These are phyloP conservation scores for Callipepla californica DNA, from an alignment of 2,113 vertebrate genomes.

Conservation along the genomic window DNA sequence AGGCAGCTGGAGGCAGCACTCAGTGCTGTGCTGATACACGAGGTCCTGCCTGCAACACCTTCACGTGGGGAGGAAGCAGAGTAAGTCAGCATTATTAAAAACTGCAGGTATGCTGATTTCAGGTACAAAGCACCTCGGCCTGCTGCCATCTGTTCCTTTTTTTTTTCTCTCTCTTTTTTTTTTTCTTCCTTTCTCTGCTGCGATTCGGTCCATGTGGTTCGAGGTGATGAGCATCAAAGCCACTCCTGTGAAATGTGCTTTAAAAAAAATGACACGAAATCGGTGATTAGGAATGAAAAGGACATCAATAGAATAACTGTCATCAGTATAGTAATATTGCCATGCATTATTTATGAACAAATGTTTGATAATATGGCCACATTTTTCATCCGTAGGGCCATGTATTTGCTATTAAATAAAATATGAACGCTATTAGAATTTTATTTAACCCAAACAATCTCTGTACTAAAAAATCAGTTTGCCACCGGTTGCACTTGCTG, in stretches of 20 bases:
- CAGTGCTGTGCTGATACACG: background rate
- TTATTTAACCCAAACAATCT: constrained; percentile 28
- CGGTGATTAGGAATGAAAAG: background rate
- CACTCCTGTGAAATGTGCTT: background rate
- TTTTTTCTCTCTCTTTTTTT: no score
- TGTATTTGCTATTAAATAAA: constrained; percentile 30
- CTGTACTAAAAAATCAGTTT: background rate
- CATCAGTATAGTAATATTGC: background rate
- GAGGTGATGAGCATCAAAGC: background rate
- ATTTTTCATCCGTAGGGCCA: background rate
- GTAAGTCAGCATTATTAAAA: background rate
- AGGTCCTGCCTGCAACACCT: background rate
- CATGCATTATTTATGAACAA: background rate
- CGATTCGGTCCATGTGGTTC: background rate
- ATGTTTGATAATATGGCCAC: constrained; percentile 1
- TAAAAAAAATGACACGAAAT: background rate
- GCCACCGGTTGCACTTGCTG: constrained; percentile 3
- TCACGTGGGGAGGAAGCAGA: background rate
- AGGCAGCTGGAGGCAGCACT: background rate
- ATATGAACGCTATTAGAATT: background rate
- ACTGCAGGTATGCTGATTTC: background rate
- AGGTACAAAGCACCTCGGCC: background rate
- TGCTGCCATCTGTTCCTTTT: background rate
- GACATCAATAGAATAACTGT: background rate
- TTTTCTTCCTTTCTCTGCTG: background rate